Conservation (phyloP, 2,797 vertebrate genomes). For the Tangara arthus region DNA sequence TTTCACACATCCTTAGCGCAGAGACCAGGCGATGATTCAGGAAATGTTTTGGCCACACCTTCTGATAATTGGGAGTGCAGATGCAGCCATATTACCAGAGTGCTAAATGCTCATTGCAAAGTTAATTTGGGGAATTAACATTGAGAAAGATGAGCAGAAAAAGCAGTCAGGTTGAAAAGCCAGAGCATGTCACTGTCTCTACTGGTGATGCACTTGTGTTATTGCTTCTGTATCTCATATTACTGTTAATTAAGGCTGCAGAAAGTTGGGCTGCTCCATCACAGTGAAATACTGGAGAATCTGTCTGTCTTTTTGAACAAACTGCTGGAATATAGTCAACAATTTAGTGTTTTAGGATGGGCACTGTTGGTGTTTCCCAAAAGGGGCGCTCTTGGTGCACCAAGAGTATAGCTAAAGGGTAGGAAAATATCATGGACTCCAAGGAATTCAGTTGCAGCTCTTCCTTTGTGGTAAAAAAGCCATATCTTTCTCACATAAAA, state of each 20-base stretch:
- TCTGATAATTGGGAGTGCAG: slow-evolving; percentile 8
- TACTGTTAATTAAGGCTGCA: not conserved
- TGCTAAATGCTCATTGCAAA: not conserved
- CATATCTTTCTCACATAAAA: not conserved
- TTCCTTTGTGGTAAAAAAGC: not conserved
- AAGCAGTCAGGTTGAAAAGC: slow-evolving; percentile 4
- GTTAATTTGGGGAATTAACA: not conserved
- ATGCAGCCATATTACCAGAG: slow-evolving; percentile 1
- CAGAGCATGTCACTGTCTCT: not conserved
- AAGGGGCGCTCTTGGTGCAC: not conserved
- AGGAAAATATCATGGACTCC: not conserved
- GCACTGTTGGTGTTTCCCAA: not conserved
- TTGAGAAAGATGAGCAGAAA: not conserved
- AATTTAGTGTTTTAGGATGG: not conserved
- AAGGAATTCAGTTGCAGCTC: not conserved
- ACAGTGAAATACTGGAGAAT: not conserved
- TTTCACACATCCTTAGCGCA: not conserved
- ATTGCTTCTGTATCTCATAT: not conserved
- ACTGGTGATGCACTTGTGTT: not conserved
- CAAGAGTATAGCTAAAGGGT: not conserved
- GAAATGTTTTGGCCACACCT: slow-evolving; percentile 19
- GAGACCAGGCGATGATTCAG: not conserved
- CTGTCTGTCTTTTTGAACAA: not conserved
- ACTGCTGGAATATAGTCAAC: not conserved
- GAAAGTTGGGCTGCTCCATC: not conserved